A percentile compares a stretch with the other conserved stretches of the same genome.
Evolutionary conservation across 2,113 vertebrate species (phyloP).

Genomic region (Lynx canadensis): DNA sequence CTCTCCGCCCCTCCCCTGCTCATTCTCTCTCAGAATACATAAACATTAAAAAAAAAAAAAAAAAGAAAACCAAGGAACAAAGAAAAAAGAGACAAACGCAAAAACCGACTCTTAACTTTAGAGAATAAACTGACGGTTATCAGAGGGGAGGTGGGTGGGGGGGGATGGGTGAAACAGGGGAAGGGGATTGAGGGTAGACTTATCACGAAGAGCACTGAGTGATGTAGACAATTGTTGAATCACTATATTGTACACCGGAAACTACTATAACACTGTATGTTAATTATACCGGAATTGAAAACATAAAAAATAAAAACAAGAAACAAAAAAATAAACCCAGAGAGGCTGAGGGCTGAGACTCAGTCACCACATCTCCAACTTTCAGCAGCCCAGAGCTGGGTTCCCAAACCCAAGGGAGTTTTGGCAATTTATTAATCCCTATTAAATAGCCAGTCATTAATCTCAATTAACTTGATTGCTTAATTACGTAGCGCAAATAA

Average conservation of each 20-base stretch:
- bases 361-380: neutral
- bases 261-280: neutral
- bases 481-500: neutral
- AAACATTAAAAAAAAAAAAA: too few relatives aligned
- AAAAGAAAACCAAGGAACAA: neutral
- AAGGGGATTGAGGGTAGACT: neutral
- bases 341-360: neutral
- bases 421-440: conserved; percentile 57
- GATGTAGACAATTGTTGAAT: neutral
- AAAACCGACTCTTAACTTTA: neutral
- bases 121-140: neutral
- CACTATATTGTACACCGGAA: neutral
- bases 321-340: neutral
- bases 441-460: conserved; percentile 52
- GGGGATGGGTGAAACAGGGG: neutral
- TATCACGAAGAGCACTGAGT: neutral
- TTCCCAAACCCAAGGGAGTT: conserved; percentile 6
- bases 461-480: conserved; percentile 41
- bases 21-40: too few relatives aligned
- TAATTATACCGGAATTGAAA: neutral
- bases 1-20: too few relatives aligned
- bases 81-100: neutral
- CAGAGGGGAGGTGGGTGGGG: neutral
- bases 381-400: neutral
- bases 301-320: neutral